Conservation (phyloP, 2,797 vertebrate species). For the Huso huso region DNA sequence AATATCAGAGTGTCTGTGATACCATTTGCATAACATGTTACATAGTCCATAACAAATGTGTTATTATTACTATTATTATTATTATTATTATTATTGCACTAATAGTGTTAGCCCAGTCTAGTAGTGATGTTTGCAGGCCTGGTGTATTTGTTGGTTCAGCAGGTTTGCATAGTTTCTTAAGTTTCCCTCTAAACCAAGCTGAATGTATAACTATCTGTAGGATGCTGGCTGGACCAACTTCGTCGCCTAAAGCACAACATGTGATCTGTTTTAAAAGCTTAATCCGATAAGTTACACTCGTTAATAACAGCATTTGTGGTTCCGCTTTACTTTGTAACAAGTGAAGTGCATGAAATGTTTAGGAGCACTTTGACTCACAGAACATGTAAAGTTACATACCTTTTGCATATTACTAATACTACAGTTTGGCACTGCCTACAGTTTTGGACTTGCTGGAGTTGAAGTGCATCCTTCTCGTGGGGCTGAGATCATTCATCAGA, state of each 20-base stretch:
- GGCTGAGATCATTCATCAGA: constrained; percentile 9
- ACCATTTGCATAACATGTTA: too few species aligned
- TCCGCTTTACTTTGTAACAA: background rate
- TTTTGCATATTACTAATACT: constrained; percentile 5
- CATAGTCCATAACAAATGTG: too few species aligned
- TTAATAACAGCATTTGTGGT: background rate
- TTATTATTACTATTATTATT: too few species aligned
- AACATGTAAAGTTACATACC: background rate
- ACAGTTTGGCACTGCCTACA: background rate
- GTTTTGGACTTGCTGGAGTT: background rate
- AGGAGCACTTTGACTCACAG: background rate
- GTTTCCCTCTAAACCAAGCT: too few species aligned
- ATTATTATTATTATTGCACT: too few species aligned
- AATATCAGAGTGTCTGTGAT: too few species aligned
- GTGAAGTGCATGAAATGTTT: background rate
- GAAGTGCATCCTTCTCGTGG: background rate
- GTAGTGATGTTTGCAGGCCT: too few species aligned
- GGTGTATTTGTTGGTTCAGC: too few species aligned
- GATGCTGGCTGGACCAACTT: background rate
- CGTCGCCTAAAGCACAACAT: background rate
- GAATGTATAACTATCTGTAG: background rate
- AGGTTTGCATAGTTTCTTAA: too few species aligned
- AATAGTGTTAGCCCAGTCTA: too few species aligned
- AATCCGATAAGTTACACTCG: background rate
- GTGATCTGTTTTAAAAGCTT: background rate